Evolutionary conservation across 2,888 invertebrate species (phyloP).

Genomic region (Acleris literana): DNA sequence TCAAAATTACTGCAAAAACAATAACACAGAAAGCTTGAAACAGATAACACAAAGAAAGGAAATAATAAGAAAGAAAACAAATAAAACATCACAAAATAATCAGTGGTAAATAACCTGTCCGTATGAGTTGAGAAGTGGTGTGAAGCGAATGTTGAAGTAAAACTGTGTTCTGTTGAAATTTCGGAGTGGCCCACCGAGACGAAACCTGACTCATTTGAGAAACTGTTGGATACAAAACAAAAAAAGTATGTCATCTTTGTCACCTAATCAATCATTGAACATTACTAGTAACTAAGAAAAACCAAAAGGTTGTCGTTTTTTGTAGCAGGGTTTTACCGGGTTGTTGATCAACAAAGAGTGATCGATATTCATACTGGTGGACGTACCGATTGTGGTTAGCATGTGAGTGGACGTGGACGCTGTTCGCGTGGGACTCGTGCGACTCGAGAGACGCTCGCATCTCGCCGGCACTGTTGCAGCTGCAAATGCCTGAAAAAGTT

Average conservation of each 20-base stretch:
- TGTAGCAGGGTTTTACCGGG: no score
- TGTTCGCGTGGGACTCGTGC: constrained; percentile 69
- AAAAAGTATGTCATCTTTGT: background rate
- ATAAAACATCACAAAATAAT: constrained; percentile 33
- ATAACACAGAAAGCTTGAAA: constrained; percentile 68
- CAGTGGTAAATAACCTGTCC: constrained; percentile 63
- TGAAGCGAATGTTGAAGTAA: constrained; percentile 73
- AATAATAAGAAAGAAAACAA: constrained; percentile 38
- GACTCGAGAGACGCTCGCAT: constrained; percentile 72
- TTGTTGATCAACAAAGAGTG: constrained; percentile 38
- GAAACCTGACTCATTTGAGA: constrained; percentile 82
- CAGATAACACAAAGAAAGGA: constrained; percentile 40
- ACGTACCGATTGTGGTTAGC: constrained; percentile 78
- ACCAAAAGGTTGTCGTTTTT: no score
- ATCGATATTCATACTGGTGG: constrained; percentile 47
- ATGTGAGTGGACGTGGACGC: constrained; percentile 60
- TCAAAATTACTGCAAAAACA: constrained; percentile 83
- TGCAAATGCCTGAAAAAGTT: constrained; percentile 72
- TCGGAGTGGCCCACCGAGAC: constrained; percentile 79
- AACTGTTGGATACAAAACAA: constrained; percentile 53
- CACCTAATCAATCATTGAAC: background rate
- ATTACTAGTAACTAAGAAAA: no score
- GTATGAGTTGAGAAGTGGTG: constrained; percentile 77
- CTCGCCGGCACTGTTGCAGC: constrained; percentile 66
- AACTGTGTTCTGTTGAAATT: constrained; percentile 74